Evolutionary conservation across 2,113 vertebrate genomes (phyloP).

Genomic region (Noturus placidus): DNA sequence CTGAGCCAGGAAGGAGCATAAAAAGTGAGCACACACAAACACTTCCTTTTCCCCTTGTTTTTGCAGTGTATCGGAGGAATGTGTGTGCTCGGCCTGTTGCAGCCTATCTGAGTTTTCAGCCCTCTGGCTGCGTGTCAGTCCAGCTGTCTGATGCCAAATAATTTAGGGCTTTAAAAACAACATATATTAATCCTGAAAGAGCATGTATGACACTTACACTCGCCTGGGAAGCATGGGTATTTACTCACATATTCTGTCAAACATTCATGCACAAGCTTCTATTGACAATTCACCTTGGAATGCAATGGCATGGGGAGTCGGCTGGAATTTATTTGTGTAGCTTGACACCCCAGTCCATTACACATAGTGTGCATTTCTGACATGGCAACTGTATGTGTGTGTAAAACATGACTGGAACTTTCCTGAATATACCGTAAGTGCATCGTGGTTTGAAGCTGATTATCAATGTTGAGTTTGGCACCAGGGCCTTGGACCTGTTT

Average conservation of each 20-base stretch:
- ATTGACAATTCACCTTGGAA: slow-evolving; percentile 24
- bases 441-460: background rate
- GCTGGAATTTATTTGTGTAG: slow-evolving; percentile 36
- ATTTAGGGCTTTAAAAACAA: slow-evolving; percentile 39
- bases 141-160: slow-evolving; percentile 36
- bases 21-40: slow-evolving; percentile 19
- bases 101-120: slow-evolving; percentile 22
- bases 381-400: slow-evolving; percentile 10
- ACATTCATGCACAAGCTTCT: slow-evolving; percentile 33
- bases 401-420: background rate
- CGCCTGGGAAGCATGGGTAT: slow-evolving; percentile 12
- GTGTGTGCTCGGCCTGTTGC: slow-evolving; percentile 35
- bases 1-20: slow-evolving; percentile 26
- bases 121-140: slow-evolving; percentile 34
- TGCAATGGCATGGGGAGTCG: slow-evolving; percentile 24
- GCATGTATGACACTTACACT: background rate
- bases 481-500: slow-evolving; percentile 16
- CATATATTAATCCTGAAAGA: background rate
- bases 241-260: slow-evolving; percentile 9
- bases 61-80: slow-evolving; percentile 45
- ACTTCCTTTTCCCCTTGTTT: slow-evolving; percentile 44
- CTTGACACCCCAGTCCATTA: slow-evolving; percentile 13
- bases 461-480: background rate
- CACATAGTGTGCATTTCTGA: slow-evolving; percentile 40
- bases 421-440: background rate